A percentile compares a stretch with the other conserved stretches of the same genome.
phyloP scores from a whole-genome alignment of 2,888 invertebrate species.

The Apotomis capreana region DNA sequence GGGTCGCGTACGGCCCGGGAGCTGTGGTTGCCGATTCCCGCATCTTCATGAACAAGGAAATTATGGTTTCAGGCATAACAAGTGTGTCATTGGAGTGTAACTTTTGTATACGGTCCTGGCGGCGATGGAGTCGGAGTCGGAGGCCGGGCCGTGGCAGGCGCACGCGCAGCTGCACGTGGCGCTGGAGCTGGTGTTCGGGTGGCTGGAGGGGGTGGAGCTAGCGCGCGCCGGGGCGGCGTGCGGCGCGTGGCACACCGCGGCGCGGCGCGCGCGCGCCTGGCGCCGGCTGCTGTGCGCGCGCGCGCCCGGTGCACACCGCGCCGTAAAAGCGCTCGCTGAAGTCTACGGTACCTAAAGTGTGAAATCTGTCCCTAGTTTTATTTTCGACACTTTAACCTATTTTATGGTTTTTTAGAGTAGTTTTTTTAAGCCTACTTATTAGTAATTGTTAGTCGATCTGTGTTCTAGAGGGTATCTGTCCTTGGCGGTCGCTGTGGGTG shows the following conservation, averaged over 20 bases:
- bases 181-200: constrained; percentile 54
- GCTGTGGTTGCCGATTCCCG: too few relatives aligned
- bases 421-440: neutral
- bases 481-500: constrained; percentile 61
- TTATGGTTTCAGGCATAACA: too few relatives aligned
- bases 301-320: constrained; percentile 59
- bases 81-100: too few relatives aligned
- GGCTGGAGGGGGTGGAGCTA: constrained; percentile 54
- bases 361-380: neutral
- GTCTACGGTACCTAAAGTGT: constrained; percentile 14
- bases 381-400: too few relatives aligned
- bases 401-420: too few relatives aligned
- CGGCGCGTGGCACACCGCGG: constrained; percentile 64
- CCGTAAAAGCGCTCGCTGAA: constrained; percentile 14
- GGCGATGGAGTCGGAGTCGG: constrained; percentile 17
- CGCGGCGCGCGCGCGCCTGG: constrained; percentile 57
- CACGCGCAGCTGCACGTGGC: constrained; percentile 44
- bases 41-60: too few relatives aligned
- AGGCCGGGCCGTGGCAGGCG: constrained; percentile 44
- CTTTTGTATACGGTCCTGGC: too few relatives aligned
- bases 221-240: constrained; percentile 59
- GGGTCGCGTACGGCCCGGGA: too few relatives aligned
- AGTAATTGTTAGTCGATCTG: neutral
- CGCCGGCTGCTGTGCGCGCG: constrained; percentile 54
- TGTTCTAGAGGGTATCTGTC: constrained; percentile 40